These are phyloP conservation scores for Gopherus evgoodei DNA, from an alignment of 2,113 vertebrate genomes.

Conservation along the genomic window DNA sequence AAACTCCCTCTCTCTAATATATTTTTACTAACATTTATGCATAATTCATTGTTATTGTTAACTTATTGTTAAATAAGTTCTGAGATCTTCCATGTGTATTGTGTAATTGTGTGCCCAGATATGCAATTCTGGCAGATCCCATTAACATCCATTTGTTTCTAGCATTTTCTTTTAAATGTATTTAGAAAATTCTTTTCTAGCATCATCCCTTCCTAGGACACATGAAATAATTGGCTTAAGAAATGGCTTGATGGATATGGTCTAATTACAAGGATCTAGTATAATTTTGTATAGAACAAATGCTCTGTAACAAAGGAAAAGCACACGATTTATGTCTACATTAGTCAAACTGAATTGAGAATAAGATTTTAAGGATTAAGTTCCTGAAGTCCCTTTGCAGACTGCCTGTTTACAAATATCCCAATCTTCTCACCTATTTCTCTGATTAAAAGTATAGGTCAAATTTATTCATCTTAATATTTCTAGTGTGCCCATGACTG, in stretches of 20 bases:
- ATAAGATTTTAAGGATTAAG: no score
- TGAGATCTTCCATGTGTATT: background rate
- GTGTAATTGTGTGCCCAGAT: background rate
- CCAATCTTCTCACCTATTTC: background rate
- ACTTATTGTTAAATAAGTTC: background rate
- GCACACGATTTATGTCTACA: no score
- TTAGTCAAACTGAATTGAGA: no score
- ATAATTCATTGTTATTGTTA: background rate
- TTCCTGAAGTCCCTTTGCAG: no score
- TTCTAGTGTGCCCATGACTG: background rate
- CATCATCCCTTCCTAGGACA: background rate
- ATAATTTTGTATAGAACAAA: background rate
- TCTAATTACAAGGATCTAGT: background rate
- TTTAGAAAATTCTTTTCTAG: background rate
- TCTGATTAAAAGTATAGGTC: background rate
- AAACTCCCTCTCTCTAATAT: background rate
- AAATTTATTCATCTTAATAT: background rate
- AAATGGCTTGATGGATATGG: background rate
- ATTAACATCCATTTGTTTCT: background rate
- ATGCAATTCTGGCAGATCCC: background rate
- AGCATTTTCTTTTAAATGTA: background rate
- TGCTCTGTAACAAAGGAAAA: background rate
- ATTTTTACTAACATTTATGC: background rate
- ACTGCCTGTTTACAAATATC: background rate
- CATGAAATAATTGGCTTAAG: background rate